Base-by-base conservation (phyloP, 2,888 invertebrate species). In the Limnephilus auricula region DNA sequence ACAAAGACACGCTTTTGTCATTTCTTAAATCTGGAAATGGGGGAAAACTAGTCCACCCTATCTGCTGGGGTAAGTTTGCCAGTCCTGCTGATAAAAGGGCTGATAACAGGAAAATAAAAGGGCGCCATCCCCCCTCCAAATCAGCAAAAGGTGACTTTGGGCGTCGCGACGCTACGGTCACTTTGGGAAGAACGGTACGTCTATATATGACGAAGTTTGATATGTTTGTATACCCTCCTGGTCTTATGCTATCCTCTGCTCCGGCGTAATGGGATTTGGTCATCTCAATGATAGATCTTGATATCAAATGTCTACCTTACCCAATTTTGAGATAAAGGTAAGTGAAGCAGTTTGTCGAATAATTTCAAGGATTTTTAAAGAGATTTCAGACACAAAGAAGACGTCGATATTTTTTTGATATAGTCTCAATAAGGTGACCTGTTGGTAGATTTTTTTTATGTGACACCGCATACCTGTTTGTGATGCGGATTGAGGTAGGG, bases 91-190 rank as follows among this genome's bases (percentile, higher is more conserved):
- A 92, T 92, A 92, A 92, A 91, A 89, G 92, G 92, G 92, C 89
- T 92, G 92, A 92, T 92, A 92, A 92, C 89, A 91, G 82, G 92
- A 92, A 92, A 92, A 92, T 92, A 92, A 92, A 92, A 91, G 92
- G 92, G 89, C 87, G 89, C 45, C 88, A 82, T 89, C 92, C 91
- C 86, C 85, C 89, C 82, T 82, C 78, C 34, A 86, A 90, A 89
- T 92, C 91, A 90, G 90, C 87, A 87, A 89, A 92, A 90, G 90
- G 90, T 90, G 90, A 90, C 89, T 89, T 50, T 40, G 50, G 91
- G 89, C 31, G 90, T 13, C 45, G 40, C 40, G 90, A 40, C 40
- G 45, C 45, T 13, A 89, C 90, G 92, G 92, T 92, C 92, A 92
- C 92, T 92, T 90, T 90, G 87, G 45, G 50, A 86, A 50, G 79